Evolutionary conservation across 1,140 invertebrate genomes (phyloP).

Genomic region (Ephestia elutella): DNA sequence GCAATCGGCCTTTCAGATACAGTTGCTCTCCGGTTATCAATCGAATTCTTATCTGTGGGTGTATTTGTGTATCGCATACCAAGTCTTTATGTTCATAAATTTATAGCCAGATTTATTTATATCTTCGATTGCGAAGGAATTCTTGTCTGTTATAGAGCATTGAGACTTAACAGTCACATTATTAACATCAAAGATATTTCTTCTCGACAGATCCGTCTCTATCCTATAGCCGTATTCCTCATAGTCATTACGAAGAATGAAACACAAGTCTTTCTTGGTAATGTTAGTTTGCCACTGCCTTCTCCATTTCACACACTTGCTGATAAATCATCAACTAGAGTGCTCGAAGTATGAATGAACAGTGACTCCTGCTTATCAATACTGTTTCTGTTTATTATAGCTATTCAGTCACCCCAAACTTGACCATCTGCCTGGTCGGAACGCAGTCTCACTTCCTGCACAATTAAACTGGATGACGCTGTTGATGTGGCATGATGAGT

Average conservation of each 20-base stretch:
- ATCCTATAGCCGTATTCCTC: no score
- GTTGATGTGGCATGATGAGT: not conserved
- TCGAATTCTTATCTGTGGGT: conserved; percentile 40
- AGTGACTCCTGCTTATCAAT: not conserved
- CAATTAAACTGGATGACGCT: conserved; percentile 49
- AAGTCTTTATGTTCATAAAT: not conserved
- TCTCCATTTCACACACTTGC: no score
- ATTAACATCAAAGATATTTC: no score
- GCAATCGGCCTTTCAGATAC: not conserved
- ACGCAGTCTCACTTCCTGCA: conserved; percentile 57
- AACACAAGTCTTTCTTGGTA: no score
- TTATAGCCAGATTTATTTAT: conserved; percentile 22
- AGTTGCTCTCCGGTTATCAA: conserved; percentile 25
- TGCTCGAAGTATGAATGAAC: no score
- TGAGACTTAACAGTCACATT: conserved; percentile 31
- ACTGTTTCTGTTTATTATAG: conserved; percentile 1
- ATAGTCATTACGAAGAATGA: no score
- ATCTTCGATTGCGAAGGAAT: conserved; percentile 12
- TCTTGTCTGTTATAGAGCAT: conserved; percentile 14
- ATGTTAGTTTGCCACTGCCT: no score
- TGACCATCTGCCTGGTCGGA: conserved; percentile 25
- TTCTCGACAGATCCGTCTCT: no score
- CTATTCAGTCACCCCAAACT: conserved; percentile 35
- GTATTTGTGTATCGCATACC: not conserved
- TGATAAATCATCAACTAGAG: no score